Conservation (phyloP, 2,888 invertebrate genomes). For the Macrophya annulata region DNA sequence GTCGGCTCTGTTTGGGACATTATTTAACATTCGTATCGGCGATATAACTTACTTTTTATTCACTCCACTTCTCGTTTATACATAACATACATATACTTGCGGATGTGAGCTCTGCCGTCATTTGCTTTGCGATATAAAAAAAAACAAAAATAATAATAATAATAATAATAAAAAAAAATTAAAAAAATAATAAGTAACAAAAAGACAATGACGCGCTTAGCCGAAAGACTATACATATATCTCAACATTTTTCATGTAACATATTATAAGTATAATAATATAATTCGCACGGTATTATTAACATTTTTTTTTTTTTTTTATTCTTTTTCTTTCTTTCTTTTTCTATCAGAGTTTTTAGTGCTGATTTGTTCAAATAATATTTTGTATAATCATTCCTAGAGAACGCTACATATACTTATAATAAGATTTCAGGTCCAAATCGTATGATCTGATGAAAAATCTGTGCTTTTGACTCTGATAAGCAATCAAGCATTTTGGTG, state of each 20-base stretch:
- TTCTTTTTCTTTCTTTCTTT: conserved; percentile 20
- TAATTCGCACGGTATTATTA: conserved; percentile 29
- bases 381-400: conserved; percentile 33
- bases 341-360: conserved; percentile 32
- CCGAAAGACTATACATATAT: conserved; percentile 43
- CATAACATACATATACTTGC: neutral
- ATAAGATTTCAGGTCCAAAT: neutral
- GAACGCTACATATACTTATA: conserved; percentile 8
- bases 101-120: conserved; percentile 33
- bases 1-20: conserved; percentile 3
- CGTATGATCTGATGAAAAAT: conserved; percentile 28
- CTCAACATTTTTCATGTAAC: conserved; percentile 28
- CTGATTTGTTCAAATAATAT: conserved; percentile 45
- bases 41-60: conserved; percentile 48
- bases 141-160: conserved; percentile 4
- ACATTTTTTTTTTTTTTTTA: conserved; percentile 9
- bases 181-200: conserved; percentile 5
- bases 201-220: conserved; percentile 27
- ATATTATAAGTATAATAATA: conserved; percentile 4
- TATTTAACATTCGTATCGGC: conserved; percentile 32
- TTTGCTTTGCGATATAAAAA: conserved; percentile 14
- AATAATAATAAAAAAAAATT: neutral
- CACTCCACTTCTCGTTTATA: conserved; percentile 36
- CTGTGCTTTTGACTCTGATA: conserved; percentile 41
- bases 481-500: conserved; percentile 39